phyloP scores from a whole-genome alignment of 2,113 vertebrate genomes.

The Gymnarchus niloticus region DNA sequence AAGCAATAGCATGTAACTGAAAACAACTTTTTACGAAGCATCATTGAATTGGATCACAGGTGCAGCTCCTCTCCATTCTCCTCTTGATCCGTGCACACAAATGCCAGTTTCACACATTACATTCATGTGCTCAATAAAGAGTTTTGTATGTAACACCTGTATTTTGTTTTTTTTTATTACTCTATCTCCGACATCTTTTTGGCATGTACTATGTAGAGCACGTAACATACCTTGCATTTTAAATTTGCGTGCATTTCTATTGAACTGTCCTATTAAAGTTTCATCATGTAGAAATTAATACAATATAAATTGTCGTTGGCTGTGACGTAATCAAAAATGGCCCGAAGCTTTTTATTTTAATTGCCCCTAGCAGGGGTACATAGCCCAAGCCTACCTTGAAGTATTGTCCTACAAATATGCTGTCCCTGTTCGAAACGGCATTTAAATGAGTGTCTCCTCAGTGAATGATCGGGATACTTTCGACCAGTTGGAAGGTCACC shows the following conservation, averaged over 20 bases:
- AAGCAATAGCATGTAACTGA: conserved; percentile 45
- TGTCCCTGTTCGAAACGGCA: background rate
- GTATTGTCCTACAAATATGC: background rate
- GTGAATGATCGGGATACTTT: background rate
- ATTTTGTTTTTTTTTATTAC: background rate
- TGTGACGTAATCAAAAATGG: background rate
- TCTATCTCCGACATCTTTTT: background rate
- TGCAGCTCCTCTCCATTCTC: background rate
- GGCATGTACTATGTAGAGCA: background rate
- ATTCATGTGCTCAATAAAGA: background rate
- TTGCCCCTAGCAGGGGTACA: background rate
- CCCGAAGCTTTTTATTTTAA: background rate
- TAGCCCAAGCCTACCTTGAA: background rate
- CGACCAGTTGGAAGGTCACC: background rate
- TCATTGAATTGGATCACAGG: conserved; percentile 28
- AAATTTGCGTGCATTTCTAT: background rate
- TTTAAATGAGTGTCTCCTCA: background rate
- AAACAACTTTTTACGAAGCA: conserved; percentile 37
- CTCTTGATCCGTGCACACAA: background rate
- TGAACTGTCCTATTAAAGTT: background rate
- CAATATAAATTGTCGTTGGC: background rate
- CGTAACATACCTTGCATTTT: background rate
- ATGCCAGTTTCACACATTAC: background rate
- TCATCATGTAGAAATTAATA: background rate
- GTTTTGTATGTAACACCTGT: background rate